Evolutionary conservation across 92 coral and sea anemone genomes (phyloP).

Genomic region (Paramuricea clavata): DNA sequence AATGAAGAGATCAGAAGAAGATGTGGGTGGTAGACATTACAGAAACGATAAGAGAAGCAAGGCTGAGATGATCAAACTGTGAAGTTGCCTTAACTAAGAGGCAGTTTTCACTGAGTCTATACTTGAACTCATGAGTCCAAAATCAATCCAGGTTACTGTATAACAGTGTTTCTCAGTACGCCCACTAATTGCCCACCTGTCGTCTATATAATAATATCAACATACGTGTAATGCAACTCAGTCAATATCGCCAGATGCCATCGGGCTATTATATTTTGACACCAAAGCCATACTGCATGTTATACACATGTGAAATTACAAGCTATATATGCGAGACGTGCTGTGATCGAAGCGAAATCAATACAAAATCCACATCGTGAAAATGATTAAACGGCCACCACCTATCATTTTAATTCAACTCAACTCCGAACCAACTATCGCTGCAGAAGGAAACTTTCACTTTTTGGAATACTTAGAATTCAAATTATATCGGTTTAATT

Average conservation of each 20-base stretch:
- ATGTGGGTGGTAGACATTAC: no score
- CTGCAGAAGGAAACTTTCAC: constrained; percentile 29
- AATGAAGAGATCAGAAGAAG: no score
- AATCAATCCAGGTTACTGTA: neutral
- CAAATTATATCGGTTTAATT: constrained; percentile 30
- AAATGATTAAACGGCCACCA: neutral
- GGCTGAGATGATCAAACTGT: neutral
- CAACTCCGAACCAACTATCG: neutral
- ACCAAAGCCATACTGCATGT: neutral
- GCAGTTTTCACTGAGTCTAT: no score
- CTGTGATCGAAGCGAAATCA: neutral
- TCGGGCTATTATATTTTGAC: neutral
- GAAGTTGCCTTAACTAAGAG: no score
- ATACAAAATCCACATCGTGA: neutral
- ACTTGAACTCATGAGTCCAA: no score
- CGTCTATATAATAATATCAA: neutral
- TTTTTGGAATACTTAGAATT: constrained; percentile 38
- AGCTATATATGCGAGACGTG: neutral
- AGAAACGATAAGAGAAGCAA: no score
- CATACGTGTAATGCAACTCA: neutral
- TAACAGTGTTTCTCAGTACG: neutral
- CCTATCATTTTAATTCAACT: constrained; percentile 9
- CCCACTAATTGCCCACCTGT: constrained; percentile 17
- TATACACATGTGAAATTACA: neutral
- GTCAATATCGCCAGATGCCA: neutral